A percentile compares a stretch with the other conserved stretches of the same genome.
phyloP scores from a whole-genome alignment of 1,140 invertebrate species.

The Cyclina sinensis region DNA sequence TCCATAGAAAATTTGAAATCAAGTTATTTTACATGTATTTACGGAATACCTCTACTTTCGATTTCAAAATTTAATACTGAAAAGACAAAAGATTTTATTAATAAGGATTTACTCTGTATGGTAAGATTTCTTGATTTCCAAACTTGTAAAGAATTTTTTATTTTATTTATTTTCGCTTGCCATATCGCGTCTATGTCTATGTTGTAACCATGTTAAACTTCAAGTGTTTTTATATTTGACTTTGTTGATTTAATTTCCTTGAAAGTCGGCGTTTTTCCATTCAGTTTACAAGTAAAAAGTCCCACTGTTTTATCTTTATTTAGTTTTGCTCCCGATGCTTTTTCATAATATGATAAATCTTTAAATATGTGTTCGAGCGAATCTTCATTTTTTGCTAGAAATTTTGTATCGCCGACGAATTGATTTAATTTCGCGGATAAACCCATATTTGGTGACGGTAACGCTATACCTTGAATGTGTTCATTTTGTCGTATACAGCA shows the following conservation, averaged over 20 bases:
- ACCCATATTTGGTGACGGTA: neutral
- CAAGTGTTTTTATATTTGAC: neutral
- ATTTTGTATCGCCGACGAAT: neutral
- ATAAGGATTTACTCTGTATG: neutral
- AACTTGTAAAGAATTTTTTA: neutral
- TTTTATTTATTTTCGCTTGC: neutral
- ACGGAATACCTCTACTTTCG: neutral
- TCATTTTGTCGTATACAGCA: neutral
- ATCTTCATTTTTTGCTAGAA: neutral
- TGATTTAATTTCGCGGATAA: neutral
- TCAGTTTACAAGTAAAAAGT: neutral
- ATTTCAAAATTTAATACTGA: neutral
- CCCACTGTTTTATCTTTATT: constrained; percentile 1
- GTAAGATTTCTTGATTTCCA: neutral
- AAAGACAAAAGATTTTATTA: neutral
- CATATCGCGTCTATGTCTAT: neutral
- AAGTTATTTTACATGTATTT: neutral
- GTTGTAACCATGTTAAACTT: neutral
- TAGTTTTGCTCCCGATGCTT: neutral
- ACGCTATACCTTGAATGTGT: neutral
- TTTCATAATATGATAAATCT: neutral
- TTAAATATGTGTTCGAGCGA: neutral
- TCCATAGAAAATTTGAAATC: neutral
- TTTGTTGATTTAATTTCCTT: neutral
- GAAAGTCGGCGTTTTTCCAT: neutral